Evolutionary conservation across 1,140 invertebrate genomes (phyloP).

Genomic region (Microplitis mediator): DNA sequence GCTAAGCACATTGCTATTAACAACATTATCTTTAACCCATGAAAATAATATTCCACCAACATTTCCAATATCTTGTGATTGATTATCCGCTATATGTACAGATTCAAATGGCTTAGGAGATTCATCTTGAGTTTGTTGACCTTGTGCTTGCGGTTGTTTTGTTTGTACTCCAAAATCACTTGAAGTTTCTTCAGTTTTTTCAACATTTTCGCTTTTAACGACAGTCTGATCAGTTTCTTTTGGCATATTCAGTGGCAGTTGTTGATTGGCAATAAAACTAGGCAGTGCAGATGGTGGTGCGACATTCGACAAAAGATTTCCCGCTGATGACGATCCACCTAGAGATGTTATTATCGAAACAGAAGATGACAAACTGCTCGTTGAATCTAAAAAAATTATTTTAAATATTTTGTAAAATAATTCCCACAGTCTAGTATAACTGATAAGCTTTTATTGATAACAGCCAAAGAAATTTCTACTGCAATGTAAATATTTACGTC

Average conservation of each 20-base stretch:
- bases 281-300: slow-evolving; percentile 60
- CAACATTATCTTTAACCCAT: slow-evolving; percentile 63
- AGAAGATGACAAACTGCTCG: slow-evolving; percentile 48
- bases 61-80: slow-evolving; percentile 37
- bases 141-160: slow-evolving; percentile 31
- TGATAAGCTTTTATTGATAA: background rate
- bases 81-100: slow-evolving; percentile 24
- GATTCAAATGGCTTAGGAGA: slow-evolving; percentile 32
- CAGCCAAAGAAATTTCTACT: background rate
- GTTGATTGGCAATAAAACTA: slow-evolving; percentile 54
- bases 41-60: slow-evolving; percentile 55
- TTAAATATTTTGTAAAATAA: background rate
- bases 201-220: background rate
- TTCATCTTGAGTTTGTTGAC: slow-evolving; percentile 2
- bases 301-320: slow-evolving; percentile 56
- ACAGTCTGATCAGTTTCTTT: slow-evolving; percentile 13
- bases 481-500: slow-evolving; percentile 34
- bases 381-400: slow-evolving; percentile 41
- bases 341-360: slow-evolving; percentile 43
- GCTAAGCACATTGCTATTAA: slow-evolving; percentile 59
- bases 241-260: background rate
- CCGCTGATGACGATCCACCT: slow-evolving; percentile 39
- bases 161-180: slow-evolving; percentile 18
- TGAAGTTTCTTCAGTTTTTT: slow-evolving; percentile 29
- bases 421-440: background rate